Evolutionary conservation across 2,113 vertebrate genomes (phyloP).

Genomic region (Manacus vitellinus): DNA sequence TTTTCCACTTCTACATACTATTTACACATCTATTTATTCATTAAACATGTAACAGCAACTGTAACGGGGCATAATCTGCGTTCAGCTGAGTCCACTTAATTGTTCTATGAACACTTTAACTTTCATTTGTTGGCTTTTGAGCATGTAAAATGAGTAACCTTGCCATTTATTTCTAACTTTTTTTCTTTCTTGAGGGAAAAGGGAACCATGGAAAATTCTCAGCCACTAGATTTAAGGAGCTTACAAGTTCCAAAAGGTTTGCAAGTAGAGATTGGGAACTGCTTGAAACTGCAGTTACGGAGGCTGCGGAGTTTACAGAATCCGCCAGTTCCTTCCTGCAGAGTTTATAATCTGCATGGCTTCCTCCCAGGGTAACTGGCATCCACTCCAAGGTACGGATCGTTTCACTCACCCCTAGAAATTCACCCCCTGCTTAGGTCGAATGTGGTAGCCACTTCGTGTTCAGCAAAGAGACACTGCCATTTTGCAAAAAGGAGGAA

Average conservation of each 20-base stretch:
- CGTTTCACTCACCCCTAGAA: not conserved
- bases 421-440: not conserved
- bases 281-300: not conserved
- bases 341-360: not conserved
- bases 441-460: fast-evolving
- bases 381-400: not conserved
- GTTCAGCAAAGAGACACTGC: not conserved
- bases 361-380: not conserved
- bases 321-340: conserved; percentile 2
- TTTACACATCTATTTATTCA: not conserved
- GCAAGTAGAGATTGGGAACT: not conserved
- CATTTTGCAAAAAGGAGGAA: not conserved
- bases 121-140: not conserved
- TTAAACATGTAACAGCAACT: not conserved
- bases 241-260: conserved; percentile 41
- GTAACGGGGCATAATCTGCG: not conserved
- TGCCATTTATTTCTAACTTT: not conserved
- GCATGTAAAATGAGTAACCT: not conserved
- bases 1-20: not conserved
- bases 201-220: conserved; percentile 5
- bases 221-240: conserved; percentile 35
- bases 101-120: not conserved
- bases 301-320: not conserved
- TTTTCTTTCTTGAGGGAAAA: not conserved
- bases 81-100: not conserved